Evolutionary conservation across 2,888 invertebrate genomes (phyloP), one percentile per base, ranked within the genome.

Genomic region (Phasia obesa): DNA sequence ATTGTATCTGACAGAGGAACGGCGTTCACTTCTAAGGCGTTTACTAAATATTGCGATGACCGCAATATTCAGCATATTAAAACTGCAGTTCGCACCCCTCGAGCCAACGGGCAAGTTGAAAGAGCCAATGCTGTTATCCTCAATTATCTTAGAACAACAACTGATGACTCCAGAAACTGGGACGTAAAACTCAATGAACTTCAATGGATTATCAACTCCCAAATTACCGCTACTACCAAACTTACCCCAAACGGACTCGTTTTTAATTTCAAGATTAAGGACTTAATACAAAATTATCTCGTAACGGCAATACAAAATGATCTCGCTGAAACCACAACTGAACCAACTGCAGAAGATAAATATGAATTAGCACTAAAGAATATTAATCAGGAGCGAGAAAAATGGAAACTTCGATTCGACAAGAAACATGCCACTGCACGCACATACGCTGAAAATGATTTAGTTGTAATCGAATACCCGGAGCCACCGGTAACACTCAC

Each of bases 1-100:
- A 74, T 74, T 19, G 60, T 84, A 0, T 84, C 85, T 4, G 87
- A 88, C 73, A 65, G 87, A 71, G 88, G 31, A 15, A 85, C 87
- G 1, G 87, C 87, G 2, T 88, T 85, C 64, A 87, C 86, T 0
- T 86, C 87, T 0, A 84, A 85, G 6, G 23, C 21, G 13, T 88
- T 88, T 47, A 84, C 84, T 70, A 23, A 65, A 2, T 87, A 86
- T 67, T 86, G 85, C 64, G 42, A 75, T 1, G 70, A 71, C 5
- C 69, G 85, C 49, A 67, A 77, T 0, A 87, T 88, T 6, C 57
- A 9, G 0, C 70, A 70, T 7, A 15, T 25, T 4, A 70, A 57
- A 44, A 57, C 42, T 0, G 57, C 57, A 1, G 70, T 70, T 11
- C 44, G 57, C 1, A 55, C 57, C 0, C 57, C 69, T 21, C 53